Percentiles rank a stretch among this genome's conserved stretches.
These are phyloP conservation scores for Yponomeuta plumbellus DNA, from an alignment of 2,888 invertebrate genomes.

Conservation along the genomic window DNA sequence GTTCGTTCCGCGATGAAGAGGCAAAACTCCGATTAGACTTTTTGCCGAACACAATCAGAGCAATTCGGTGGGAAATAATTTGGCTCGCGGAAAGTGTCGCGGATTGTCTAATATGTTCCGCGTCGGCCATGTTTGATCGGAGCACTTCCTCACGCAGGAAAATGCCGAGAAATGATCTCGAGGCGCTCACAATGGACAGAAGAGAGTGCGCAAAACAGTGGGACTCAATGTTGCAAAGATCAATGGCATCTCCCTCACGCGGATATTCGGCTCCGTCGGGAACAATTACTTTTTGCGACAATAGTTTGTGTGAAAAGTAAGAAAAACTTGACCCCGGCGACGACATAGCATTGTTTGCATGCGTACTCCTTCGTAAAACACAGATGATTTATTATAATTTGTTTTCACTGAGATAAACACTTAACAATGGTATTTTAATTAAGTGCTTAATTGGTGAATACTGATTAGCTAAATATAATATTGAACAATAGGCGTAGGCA, in stretches of 20 bases:
- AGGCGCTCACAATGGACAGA: slow-evolving; percentile 16
- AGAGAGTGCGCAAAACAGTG: background rate
- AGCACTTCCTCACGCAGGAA: slow-evolving; percentile 28
- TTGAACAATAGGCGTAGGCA: slow-evolving; percentile 25
- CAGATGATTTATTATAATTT: background rate
- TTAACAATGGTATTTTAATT: background rate
- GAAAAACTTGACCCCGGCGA: background rate
- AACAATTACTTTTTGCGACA: background rate
- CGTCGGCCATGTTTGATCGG: slow-evolving; percentile 5
- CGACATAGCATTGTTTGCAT: background rate
- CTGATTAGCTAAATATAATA: background rate
- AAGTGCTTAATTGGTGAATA: background rate
- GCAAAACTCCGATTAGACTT: background rate
- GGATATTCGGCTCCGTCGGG: background rate
- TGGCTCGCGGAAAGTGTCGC: background rate
- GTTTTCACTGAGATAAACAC: background rate
- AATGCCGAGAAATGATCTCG: slow-evolving; percentile 25
- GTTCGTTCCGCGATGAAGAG: background rate
- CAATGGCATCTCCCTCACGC: slow-evolving; percentile 1
- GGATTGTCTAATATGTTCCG: background rate
- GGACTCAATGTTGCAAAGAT: slow-evolving; percentile 2
- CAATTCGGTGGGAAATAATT: background rate
- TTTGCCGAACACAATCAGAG: background rate
- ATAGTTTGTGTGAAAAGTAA: background rate
- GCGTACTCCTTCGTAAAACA: background rate